Evolutionary conservation across 2,113 vertebrate genomes (phyloP), one percentile per base, ranked within the genome.

Genomic region (Corythaeola cristata): DNA sequence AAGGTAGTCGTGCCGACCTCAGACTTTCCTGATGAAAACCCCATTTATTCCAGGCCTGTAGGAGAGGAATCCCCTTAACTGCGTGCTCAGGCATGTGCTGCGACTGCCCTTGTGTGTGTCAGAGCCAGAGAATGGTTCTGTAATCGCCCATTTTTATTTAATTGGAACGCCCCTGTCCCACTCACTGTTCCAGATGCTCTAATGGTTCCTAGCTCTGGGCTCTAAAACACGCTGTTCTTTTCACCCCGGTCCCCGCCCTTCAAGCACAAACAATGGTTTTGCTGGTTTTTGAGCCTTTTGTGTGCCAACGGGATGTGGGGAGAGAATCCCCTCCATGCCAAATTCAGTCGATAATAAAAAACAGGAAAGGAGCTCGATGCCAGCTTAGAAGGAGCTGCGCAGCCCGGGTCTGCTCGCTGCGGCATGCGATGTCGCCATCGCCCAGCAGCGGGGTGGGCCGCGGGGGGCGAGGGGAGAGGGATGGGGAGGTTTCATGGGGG

Each of bases 281-380:
- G 75, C 79, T 94, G 96, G 93, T 27, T 96, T 96, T 69, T 96
- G 85, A 94, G 88, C 50, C 79, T 84, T 88, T 81, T 80, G 72
- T 86, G 95, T 88, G 96, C 96, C 96, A 96, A 96, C 28, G 92
- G 96, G 96, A 97, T 97, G 95, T 97, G 96, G 96, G 89, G 96
- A 97, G 96, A 96, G 93, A 77, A 96, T 96, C 95, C 95, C 96
- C 96, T 94, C 33, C 79, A 91, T 96, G 96, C 96, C 96, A 97
- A 94, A 88, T 80, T 4, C 90, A 71, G 92, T 69, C 68, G 95
- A 93, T 95, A 96, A 97, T 97, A 74, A 50, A 85, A 97, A 97
- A 74, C 95, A 96, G 96, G 96, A 80, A 88, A 32, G 92, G 85
- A 73, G 59, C 63, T 30, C 3, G 12, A 23, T 94, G 91, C 59